Evolutionary conservation across 2,113 vertebrate genomes (phyloP), one percentile per base, ranked within the genome.

Genomic region (Xiphophorus couchianus): DNA sequence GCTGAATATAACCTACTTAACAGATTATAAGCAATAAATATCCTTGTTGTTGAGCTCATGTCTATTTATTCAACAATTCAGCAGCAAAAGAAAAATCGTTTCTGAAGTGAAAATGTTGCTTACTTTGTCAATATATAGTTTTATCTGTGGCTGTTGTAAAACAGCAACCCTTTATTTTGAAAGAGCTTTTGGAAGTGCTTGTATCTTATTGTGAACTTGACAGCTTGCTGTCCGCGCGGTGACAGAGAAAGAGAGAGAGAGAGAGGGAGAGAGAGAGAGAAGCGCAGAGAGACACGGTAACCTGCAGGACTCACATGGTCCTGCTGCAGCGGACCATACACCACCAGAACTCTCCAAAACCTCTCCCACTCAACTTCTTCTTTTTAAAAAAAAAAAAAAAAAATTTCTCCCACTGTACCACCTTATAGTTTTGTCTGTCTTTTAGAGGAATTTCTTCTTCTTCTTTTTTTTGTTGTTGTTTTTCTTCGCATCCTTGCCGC

Each of bases 301-400:
- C 84, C 87, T 90, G 91, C 88, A 70, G 72, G 78, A 79, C 86
- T 88, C 87, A 85, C 87, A 85, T 86, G 89, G 90, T 90, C 86
- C 88, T 86, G 78, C 87, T 19, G 86, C 88, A 81, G 83, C 80
- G 60, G 70, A 82, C 30, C 84, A 0, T 77, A 35, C 4, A 80
- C 62, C 76, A 61, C 51, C 74, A 54, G 62, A 74, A 77, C 76
- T 71, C 61, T 33, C 15, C 54, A 0, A 15, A 8, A 39, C 64
- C 72, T 62, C 61, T 13, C 0, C 8, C 68, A 3, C 31, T 5
- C 42, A 39, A 17, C 69, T n/a, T 15, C 12, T 44, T 28, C 27
- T 28, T 28, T 28, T 28, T 1, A 28, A 28, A 28, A 28, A 28
- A 28, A 28, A 28, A 28, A 28, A 28, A 28, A 28, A 28, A 28